Evolutionary conservation across 2,797 vertebrate species (phyloP), one percentile per base, ranked within the genome.

Genomic region (Aeoliscus strigatus): DNA sequence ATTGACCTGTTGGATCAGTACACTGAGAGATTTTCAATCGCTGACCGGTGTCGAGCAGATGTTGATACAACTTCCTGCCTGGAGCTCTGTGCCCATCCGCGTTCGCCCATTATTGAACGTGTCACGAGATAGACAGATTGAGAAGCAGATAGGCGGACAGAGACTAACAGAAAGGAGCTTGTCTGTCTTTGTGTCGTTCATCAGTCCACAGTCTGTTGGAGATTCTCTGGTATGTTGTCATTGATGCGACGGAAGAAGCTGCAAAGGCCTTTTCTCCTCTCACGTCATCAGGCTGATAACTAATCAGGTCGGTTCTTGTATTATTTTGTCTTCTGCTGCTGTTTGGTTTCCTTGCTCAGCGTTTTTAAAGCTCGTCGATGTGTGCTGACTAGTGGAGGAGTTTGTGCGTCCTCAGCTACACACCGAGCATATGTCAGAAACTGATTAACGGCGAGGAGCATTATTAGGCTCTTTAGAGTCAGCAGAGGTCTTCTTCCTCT

Each of bases 41-140:
- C 42, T 23, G 51, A 35, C 30, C 34, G 44, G 30, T 60, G 60
- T 51, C 21, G 35, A 40, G 31, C 47, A 62, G 53, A 62, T 49
- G 71, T 29, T 52, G 51, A 66, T 62, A 55, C 39, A 33, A 51
- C 55, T 48, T 51, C 60, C 70, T 55, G 77, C 71, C 73, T 52
- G 32, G 21, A 70, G 75, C 75, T 73, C 60, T 71, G 43, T 67
- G 66, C 66, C 41, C 42, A 75, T 67, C 57, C 76, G 36, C 53
- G 45, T 73, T 74, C 53, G 51, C 26, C n/a, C 42, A 15, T 47
- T 79, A 85, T 85, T 79, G 85, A 87, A 69, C 69, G 40, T 40
- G 37, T 64, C 48, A 61, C 44, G 52, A 60, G 39, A 57, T 49
- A 45, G 46, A 45, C 31, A 64, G 60, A 50, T 29, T 21, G 27